Evolutionary conservation across 2,888 invertebrate species (phyloP), one percentile per base, ranked within the genome.

Genomic region (Corythucha ciliata): DNA sequence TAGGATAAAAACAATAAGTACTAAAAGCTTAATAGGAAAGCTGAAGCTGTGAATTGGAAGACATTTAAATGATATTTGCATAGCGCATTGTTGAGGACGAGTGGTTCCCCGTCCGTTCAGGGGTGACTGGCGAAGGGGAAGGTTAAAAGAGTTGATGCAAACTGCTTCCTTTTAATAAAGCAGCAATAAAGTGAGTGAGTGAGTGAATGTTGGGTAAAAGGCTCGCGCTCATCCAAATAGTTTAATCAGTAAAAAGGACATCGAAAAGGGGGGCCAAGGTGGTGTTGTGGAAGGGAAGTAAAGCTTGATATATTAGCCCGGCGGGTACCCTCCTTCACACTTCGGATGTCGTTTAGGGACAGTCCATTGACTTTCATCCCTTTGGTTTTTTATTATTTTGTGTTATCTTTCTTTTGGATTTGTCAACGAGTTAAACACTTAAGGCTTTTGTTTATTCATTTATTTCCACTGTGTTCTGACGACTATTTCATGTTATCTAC

Each of bases 301-400:
- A n/a, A 39, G 14, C 34, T 37, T 41, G 40, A 51, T 51, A 51
- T 51, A 33, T 40, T 20, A 29, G 12, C 20, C 26, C 22, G 52
- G 21, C 26, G 46, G n/a, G n/a, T n/a, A n/a, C n/a, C 16, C 50
- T 26, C 45, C 54, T 33, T 26, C 41, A 55, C 44, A 51, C 45
- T 49, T 53, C 37, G 52, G 14, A 41, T 47, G 56, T 45, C 25
- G 51, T 54, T 56, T 56, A 56, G 56, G 33, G 52, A 47, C 52
- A 41, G 52, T 22, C 47, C 52, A 52, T 52, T 52, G 52, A 52
- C 52, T 52, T 33, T 48, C 25, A 44, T 51, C 51, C 36, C n/a
- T n/a, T n/a, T n/a, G n/a, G n/a, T n/a, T n/a, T n/a, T n/a, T n/a
- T n/a, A n/a, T n/a, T n/a, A n/a, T n/a, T n/a, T n/a, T n/a, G n/a